Conservation (phyloP, 2,797 vertebrate genomes). For the Pseudochromis fuscus region DNA sequence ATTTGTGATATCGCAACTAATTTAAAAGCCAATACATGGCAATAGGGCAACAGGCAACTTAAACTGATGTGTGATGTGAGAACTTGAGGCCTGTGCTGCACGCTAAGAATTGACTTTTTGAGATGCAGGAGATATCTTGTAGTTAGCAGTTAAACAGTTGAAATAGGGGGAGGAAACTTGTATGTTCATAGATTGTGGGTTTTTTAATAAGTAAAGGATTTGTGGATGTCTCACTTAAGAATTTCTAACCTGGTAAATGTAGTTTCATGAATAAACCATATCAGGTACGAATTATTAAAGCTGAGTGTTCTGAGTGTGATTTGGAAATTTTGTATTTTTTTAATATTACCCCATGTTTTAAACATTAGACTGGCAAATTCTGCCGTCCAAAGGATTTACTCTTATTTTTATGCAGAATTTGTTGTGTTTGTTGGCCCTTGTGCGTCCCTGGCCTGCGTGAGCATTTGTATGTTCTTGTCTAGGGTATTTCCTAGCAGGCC, state of each 20-base stretch:
- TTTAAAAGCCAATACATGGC: constrained; percentile 1
- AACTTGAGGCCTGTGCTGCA: neutral
- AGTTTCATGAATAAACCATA: too few relatives aligned
- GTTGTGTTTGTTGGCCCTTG: constrained; percentile 39
- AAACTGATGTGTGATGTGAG: neutral
- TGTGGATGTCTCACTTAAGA: neutral
- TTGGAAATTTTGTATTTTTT: too few relatives aligned
- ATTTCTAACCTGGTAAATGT: neutral
- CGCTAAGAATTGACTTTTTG: neutral
- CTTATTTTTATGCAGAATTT: neutral
- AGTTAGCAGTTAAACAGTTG: neutral
- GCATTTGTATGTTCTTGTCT: constrained; percentile 36
- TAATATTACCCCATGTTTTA: neutral
- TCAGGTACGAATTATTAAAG: too few relatives aligned
- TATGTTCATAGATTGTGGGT: neutral
- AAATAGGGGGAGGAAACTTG: neutral
- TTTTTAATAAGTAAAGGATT: too few relatives aligned
- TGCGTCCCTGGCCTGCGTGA: constrained; percentile 25
- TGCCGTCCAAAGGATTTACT: neutral
- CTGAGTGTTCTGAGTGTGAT: too few relatives aligned
- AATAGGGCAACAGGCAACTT: too few relatives aligned
- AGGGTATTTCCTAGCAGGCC: constrained; percentile 65
- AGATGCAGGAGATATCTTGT: constrained; percentile 1
- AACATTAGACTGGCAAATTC: neutral
- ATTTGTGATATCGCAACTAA: neutral